phyloP scores from a whole-genome alignment of 2,888 invertebrate species.

The Trissoscelio sp. region DNA sequence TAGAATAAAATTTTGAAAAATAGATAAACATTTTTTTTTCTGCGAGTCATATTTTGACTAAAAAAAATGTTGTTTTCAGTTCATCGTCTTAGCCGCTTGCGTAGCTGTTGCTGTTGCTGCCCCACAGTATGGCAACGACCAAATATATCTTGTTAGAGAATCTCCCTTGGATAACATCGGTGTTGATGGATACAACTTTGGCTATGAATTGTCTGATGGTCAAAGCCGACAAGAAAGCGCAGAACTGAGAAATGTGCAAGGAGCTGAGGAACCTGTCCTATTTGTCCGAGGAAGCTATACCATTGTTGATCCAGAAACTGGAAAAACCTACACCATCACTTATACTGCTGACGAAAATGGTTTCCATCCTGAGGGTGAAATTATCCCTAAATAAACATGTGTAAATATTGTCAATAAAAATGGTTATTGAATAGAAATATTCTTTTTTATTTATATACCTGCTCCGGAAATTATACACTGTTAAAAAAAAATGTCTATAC shows the following conservation, averaged over 20 bases:
- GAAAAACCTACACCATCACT: not conserved
- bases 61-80: conserved; percentile 19
- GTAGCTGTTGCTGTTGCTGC: conserved; percentile 15
- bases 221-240: conserved; percentile 8
- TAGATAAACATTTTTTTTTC: too few species aligned
- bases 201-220: conserved; percentile 7
- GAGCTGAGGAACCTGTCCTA: not conserved
- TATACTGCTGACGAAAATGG: conserved; percentile 3
- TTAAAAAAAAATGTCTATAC: too few species aligned
- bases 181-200: conserved; percentile 23
- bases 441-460: too few species aligned
- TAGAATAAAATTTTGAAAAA: too few species aligned
- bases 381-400: too few species aligned
- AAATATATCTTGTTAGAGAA: conserved; percentile 9
- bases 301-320: not conserved
- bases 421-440: too few species aligned
- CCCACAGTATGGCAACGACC: not conserved
- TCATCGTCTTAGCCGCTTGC: conserved; percentile 20
- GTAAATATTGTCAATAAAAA: too few species aligned
- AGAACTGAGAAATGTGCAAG: not conserved
- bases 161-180: conserved; percentile 15
- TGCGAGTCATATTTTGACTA: too few species aligned
- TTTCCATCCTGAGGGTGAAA: not conserved
- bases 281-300: not conserved
- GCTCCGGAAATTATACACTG: too few species aligned